These are phyloP conservation scores for Eubucco bourcierii DNA, from an alignment of 2,113 vertebrate species.

Conservation along the genomic window DNA sequence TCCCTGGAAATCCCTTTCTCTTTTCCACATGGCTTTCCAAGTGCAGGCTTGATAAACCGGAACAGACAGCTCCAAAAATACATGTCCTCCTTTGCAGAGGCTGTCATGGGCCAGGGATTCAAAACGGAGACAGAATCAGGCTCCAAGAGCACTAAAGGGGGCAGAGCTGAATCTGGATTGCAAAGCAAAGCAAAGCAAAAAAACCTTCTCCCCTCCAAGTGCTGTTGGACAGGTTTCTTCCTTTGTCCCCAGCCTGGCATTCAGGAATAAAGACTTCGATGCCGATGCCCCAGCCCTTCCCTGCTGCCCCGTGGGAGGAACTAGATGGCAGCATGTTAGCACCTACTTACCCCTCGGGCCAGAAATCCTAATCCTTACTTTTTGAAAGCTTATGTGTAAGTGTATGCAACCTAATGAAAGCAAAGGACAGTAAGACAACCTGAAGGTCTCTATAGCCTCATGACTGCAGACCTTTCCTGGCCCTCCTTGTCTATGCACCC, in stretches of 20 bases:
- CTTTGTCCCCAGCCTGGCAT: background rate
- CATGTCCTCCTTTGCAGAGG: background rate
- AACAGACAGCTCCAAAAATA: constrained; percentile 51
- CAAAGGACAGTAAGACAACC: background rate
- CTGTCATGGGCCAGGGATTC: background rate
- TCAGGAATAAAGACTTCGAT: background rate
- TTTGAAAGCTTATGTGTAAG: background rate
- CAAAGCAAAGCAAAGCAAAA: background rate
- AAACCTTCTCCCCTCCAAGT: background rate
- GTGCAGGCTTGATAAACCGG: constrained; percentile 15
- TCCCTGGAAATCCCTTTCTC: constrained; percentile 12
- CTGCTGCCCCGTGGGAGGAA: background rate
- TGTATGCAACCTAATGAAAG: background rate
- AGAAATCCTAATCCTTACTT: background rate
- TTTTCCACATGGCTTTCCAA: constrained; percentile 9
- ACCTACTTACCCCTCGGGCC: background rate
- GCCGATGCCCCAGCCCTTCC: background rate
- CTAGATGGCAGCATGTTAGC: background rate
- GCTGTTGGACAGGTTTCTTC: background rate
- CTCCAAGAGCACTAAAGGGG: background rate
- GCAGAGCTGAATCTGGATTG: background rate
- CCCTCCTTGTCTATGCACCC: background rate
- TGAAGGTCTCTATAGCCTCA: background rate
- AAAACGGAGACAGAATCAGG: background rate
- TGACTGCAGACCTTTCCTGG: background rate